phyloP scores from a whole-genome alignment of 1,140 invertebrate genomes.

The Trichonephila clavata region DNA sequence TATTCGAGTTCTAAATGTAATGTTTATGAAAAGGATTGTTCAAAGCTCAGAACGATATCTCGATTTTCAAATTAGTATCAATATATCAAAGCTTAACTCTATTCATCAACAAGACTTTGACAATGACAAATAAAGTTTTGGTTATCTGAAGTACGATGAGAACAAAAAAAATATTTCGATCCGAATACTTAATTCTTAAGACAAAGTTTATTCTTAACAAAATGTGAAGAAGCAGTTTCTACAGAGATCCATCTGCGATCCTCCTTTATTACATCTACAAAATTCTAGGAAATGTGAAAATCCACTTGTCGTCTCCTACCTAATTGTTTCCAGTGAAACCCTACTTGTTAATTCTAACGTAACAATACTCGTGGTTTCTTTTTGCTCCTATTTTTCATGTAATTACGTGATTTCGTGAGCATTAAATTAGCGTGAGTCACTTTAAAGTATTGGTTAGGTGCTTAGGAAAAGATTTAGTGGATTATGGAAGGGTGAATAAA shows the following conservation, averaged over 20 bases:
- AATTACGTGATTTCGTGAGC: slow-evolving; percentile 11
- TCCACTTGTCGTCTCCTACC: not conserved
- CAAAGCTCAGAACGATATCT: no score
- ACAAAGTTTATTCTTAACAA: not conserved
- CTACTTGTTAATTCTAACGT: not conserved
- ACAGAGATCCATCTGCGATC: slow-evolving; percentile 21
- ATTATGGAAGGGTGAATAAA: not conserved
- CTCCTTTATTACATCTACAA: slow-evolving; percentile 19
- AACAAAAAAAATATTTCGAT: not conserved
- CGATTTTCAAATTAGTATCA: no score
- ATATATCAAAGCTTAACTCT: no score
- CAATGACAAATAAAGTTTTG: no score
- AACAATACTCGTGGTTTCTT: not conserved
- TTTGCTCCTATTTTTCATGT: not conserved
- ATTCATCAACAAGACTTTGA: no score
- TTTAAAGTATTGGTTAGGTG: not conserved
- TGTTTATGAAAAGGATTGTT: no score
- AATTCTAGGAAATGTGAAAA: not conserved
- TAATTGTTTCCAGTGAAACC: slow-evolving; percentile 22
- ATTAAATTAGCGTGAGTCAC: not conserved
- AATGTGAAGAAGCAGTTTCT: not conserved
- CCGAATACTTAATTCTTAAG: slow-evolving; percentile 3
- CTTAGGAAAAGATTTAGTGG: not conserved
- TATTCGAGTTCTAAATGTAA: no score
- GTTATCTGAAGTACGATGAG: not conserved